Base-by-base conservation (phyloP, 2,888 invertebrate genomes). In the Catocala sponsa region DNA sequence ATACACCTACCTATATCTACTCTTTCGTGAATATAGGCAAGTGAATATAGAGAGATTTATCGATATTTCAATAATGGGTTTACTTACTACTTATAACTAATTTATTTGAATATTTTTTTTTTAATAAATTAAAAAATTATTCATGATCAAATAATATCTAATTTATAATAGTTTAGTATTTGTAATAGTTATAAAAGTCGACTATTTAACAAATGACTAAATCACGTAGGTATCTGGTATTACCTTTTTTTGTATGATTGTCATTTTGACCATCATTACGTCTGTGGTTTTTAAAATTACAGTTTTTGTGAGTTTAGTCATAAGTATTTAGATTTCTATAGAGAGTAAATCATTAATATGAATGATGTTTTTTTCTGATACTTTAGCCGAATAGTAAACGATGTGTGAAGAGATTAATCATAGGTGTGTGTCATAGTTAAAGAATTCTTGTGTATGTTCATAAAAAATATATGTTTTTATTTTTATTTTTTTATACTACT, bases 401-500 rank as follows among this genome's bases (percentile, higher is more conserved):
- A 65, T 69, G 68, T 69, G 67, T 64, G 11, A 33, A 53, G 66
- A 55, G 57, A 71, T 76, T 67, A 68, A 69, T 75, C 73, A 75
- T 74, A 25, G 62, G 43, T 7, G 48, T 62, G 63, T 65, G 74
- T 71, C 57, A 66, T 66, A 58, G 56, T 63, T 62, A 0, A 55
- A 59, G 62, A 35, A 43, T 60, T 73, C 6, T 65, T 51, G 35
- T 38, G 50, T 49, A 25, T 25, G 25, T 25, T 25, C 25, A 25
- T 25, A 25, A 15, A 15, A 15, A 25, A 25, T 25, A 25, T 25
- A 25, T 25, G 25, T n/a, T n/a, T n/a, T n/a, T n/a, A n/a, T n/a
- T n/a, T n/a, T n/a, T n/a, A n/a, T n/a, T n/a, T n/a, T n/a, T n/a
- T n/a, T n/a, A n/a, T n/a, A n/a, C n/a, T n/a, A n/a, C n/a, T n/a